Conservation (phyloP, 2,888 invertebrate species). For the Maniola hyperantus region DNA sequence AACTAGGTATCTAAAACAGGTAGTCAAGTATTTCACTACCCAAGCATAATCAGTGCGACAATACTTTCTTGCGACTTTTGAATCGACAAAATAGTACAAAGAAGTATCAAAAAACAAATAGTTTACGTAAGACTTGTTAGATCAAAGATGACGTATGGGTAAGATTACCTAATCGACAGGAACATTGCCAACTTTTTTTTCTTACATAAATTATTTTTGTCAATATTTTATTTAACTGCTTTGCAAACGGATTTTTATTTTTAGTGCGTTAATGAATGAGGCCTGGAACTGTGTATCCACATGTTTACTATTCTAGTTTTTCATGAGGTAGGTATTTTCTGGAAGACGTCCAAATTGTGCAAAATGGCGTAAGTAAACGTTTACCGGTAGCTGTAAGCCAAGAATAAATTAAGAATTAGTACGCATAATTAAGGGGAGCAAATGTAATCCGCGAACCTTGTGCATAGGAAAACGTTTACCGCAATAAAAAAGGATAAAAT, state of each 20-base stretch:
- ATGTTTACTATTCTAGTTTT: slow-evolving; percentile 41
- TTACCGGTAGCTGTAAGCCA: slow-evolving; percentile 57
- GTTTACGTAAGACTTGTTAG: no score
- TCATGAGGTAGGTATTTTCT: slow-evolving; percentile 51
- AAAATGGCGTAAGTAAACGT: slow-evolving; percentile 60
- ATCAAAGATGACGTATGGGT: background rate
- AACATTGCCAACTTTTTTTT: background rate
- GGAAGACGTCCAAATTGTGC: slow-evolving; percentile 67
- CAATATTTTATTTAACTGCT: background rate
- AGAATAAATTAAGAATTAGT: slow-evolving; percentile 56
- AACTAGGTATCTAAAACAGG: no score
- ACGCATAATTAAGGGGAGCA: background rate
- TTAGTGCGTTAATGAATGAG: slow-evolving; percentile 33
- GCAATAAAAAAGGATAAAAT: no score
- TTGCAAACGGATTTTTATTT: slow-evolving; percentile 11
- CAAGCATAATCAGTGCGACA: no score
- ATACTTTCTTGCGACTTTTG: no score
- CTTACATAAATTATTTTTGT: background rate
- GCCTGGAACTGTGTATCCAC: slow-evolving; percentile 35
- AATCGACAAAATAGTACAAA: no score
- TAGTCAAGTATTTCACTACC: no score
- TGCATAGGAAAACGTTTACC: no score
- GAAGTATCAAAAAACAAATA: no score
- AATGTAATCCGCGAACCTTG: background rate
- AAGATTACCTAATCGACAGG: background rate